phyloP scores from a whole-genome alignment of 2,113 vertebrate genomes.

The Hippocampus guttulatus region DNA sequence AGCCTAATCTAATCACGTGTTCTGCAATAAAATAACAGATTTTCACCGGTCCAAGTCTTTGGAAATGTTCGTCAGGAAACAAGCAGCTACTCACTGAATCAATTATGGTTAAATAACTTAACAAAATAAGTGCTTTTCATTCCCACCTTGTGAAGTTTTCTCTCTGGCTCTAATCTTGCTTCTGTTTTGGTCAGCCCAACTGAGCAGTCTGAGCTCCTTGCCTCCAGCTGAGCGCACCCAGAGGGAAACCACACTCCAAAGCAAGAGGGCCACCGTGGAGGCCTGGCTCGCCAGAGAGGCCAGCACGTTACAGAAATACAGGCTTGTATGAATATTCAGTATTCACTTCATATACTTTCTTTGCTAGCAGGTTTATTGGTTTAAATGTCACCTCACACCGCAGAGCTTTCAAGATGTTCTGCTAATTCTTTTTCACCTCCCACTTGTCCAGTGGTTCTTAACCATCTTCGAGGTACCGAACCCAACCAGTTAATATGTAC shows the following conservation, averaged over 20 bases:
- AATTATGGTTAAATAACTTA: not conserved
- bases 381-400: not conserved
- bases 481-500: too few species aligned
- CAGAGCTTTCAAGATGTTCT: too few species aligned
- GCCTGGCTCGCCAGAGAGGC: constrained; percentile 80
- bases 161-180: not conserved
- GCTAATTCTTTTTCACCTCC: too few species aligned
- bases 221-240: constrained; percentile 82
- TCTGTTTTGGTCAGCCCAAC: constrained; percentile 74
- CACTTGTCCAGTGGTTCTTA: too few species aligned
- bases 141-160: not conserved
- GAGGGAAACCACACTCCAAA: constrained; percentile 74
- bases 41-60: too few species aligned
- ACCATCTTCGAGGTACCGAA: too few species aligned
- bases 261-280: constrained; percentile 75
- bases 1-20: too few species aligned
- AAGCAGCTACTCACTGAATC: not conserved
- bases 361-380: not conserved
- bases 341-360: not conserved
- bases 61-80: too few species aligned
- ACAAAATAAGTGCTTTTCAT: not conserved
- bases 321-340: constrained; percentile 72
- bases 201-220: constrained; percentile 80
- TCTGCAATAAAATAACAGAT: too few species aligned
- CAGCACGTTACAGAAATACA: constrained; percentile 88